Conservation (phyloP, 2,113 vertebrate species). For the Acrocephalus kingi region DNA sequence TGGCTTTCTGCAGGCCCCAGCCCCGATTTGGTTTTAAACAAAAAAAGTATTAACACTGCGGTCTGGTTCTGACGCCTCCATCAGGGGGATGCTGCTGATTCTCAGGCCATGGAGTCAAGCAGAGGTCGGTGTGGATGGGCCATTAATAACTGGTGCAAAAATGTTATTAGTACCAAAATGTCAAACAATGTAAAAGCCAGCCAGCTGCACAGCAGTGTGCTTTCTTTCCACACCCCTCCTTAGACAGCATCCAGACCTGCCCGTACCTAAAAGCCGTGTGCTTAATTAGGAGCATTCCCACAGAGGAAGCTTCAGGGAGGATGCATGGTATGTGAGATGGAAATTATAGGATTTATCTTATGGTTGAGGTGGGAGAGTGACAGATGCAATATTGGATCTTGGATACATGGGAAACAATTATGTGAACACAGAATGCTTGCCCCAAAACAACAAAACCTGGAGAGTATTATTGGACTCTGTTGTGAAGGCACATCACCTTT, state of each 20-base stretch:
- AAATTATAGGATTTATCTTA: neutral
- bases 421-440: neutral
- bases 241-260: neutral
- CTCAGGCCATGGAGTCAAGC: neutral
- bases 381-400: neutral
- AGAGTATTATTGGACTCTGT: conserved; percentile 59
- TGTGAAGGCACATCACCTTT: conserved; percentile 79
- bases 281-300: neutral
- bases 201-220: neutral
- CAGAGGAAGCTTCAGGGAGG: neutral
- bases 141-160: conserved; percentile 20
- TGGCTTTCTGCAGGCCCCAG: neutral
- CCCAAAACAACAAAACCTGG: conserved; percentile 53
- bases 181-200: neutral
- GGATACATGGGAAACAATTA: neutral
- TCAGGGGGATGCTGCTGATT: neutral
- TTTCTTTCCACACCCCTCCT: neutral
- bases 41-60: neutral
- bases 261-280: neutral
- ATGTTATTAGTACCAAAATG: neutral
- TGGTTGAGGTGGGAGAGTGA: neutral
- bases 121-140: neutral
- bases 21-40: neutral
- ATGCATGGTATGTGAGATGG: neutral
- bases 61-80: neutral